Base-by-base conservation (phyloP, 2,888 invertebrate species). In the Eurois occulta region DNA sequence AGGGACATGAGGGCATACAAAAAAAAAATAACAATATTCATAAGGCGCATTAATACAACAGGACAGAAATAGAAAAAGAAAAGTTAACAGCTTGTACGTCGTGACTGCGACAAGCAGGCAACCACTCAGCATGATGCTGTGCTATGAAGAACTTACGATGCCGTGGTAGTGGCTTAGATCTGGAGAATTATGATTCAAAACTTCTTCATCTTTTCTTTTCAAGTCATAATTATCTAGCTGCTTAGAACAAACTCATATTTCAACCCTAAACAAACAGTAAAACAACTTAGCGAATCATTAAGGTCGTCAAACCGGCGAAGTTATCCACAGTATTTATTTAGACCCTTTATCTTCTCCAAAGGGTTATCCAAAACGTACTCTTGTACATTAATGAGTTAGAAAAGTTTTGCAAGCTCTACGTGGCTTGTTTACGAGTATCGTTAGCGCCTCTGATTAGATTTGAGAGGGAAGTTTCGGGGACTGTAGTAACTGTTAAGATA, bases 351-450 rank as follows among this genome's bases (percentile, higher is more conserved):
- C 68, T 35, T 48, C 72, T 80, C 68, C 11, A 75, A 80, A 78
- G 78, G 70, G 77, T 79, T 83, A 70, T 80, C 70, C 70, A 78
- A 70, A 82, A 72, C 69, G 69, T 78, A 85, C 83, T 82, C 81
- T 87, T 80, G 66, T 81, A 87, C 77, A 83, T 75, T 87, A 88
- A 88, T 83, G 86, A 88, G 84, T 84, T 81, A 72, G 64, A 68
- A 86, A 87, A 83, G 62, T 83, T 84, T 83, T 55, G 58, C 13
- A 55, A 28, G 69, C 62, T 68, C 72, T 89, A 86, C 89, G 86
- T 87, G 89, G 81, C 71, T 78, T 87, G 88, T 86, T 86, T 87
- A 87, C 78, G 48, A 58, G 74, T 75, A 75, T 78, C 81, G 78
- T 87, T 86, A 86, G 62, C 78, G 85, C 74, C 75, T 74, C 77